phyloP scores from a whole-genome alignment of 1,140 invertebrate species.

The Papilio aristodemus region DNA sequence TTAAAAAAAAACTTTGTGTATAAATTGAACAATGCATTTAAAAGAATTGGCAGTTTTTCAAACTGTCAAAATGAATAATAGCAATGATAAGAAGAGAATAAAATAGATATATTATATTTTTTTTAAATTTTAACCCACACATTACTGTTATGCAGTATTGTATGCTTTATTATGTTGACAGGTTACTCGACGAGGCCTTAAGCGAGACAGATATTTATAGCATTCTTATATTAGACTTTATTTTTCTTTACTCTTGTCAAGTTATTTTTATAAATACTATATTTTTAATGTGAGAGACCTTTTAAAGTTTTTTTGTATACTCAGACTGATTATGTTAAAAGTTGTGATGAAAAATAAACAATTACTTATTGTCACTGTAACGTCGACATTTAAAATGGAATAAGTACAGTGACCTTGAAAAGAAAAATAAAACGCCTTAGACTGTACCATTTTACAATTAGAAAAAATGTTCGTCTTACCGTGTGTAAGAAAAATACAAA shows the following conservation, averaged over 20 bases:
- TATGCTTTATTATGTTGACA: conserved; percentile 1
- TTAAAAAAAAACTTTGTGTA: background rate
- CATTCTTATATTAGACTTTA: conserved; percentile 12
- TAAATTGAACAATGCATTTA: background rate
- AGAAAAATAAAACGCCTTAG: no score
- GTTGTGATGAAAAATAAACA: no score
- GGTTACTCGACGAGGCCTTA: conserved; percentile 7
- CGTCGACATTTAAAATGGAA: no score
- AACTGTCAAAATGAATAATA: background rate
- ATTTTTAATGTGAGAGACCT: no score
- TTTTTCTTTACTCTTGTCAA: background rate
- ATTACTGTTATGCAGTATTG: background rate
- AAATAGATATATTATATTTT: background rate
- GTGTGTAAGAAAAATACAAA: background rate
- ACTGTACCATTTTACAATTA: no score
- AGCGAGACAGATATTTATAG: background rate
- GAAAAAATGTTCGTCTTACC: no score
- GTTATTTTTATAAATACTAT: background rate
- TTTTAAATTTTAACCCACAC: background rate
- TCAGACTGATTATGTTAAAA: no score
- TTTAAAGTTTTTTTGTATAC: no score
- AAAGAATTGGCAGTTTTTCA: background rate
- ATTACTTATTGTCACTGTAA: no score
- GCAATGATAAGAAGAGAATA: background rate
- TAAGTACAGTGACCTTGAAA: no score